phyloP scores from a whole-genome alignment of 2,113 vertebrate species.

The Notarius lentiginosus region DNA sequence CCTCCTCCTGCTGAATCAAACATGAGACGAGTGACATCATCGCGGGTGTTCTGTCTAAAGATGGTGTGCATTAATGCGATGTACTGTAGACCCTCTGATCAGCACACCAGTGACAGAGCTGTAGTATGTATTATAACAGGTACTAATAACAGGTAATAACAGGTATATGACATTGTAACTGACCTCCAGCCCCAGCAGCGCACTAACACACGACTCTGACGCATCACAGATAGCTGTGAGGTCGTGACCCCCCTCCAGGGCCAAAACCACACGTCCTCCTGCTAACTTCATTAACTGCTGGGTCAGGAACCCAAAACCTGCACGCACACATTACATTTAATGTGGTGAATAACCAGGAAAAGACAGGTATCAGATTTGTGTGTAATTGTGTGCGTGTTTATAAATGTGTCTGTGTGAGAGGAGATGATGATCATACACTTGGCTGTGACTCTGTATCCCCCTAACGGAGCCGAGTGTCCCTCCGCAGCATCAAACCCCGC shows the following conservation, averaged over 20 bases:
- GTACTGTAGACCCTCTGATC: neutral
- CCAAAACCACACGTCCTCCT: constrained; percentile 84
- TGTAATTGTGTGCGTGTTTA: neutral
- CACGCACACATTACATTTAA: constrained; percentile 1
- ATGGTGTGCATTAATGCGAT: neutral
- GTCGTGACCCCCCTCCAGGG: constrained; percentile 91
- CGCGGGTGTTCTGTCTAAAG: no score
- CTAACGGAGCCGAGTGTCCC: constrained; percentile 86
- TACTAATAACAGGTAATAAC: neutral
- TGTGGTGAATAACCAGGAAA: neutral
- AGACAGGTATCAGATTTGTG: neutral
- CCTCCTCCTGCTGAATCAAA: no score
- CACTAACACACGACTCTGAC: constrained; percentile 88
- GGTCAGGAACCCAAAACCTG: constrained; percentile 93
- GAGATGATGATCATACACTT: constrained; percentile 81
- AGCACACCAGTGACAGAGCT: neutral
- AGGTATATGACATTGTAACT: neutral
- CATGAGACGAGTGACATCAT: no score
- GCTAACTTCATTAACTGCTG: constrained; percentile 89
- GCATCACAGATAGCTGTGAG: constrained; percentile 95
- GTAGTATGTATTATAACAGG: neutral
- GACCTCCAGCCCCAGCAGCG: constrained; percentile 88
- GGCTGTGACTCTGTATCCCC: constrained; percentile 92
- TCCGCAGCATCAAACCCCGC: constrained; percentile 93
- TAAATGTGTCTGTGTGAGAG: neutral